Base-by-base conservation (phyloP, 2,113 vertebrate species). In the Etheostoma cragini region DNA sequence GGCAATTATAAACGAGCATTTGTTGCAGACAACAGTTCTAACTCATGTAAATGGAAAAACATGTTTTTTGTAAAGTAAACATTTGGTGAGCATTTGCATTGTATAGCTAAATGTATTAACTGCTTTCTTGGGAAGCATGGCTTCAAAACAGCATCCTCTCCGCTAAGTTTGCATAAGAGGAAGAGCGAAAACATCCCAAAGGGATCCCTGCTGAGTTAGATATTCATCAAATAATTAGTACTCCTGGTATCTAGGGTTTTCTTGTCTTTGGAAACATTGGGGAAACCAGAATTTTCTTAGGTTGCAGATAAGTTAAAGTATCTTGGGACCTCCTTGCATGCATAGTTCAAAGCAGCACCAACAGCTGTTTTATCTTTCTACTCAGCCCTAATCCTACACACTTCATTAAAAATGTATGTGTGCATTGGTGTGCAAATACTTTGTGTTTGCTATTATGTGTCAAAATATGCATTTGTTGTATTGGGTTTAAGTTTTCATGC, bases 361-460 rank as follows among this genome's bases (percentile, higher is more conserved):
- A 54, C 52, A 72, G 38, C 76, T 66, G 47, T 78, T 84, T 86
- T 33, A 84, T 84, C 22, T 88, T 61, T 61, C 65, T 35, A 5
- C 33, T 63, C 45, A 21, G 49, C 45, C 19, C 45, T 35, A 58
- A 70, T 66, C 72, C 60, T 57, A 49, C 57, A 26, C 6, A 52
- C 26, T 52, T 80, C 81, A 89, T 88, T 67, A 82, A 80, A 80
- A 61, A 83, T 83, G 82, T 26, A 61, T 80, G 72, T 5, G 2
- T 64, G 49, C 19, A 65, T 63, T 58, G 24, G 8, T 60, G 67
- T 78, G 69, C 72, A 74, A 84, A 78, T 10, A 72, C 76, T 86
- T 69, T 4, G 58, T 30, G 19, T 74, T 80, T 60, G 62, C 81
- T 88, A 82, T 79, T 66, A 81, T 77, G 64, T 7, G 3, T 72